Base-by-base conservation (phyloP, 92 coral and sea anemone species). In the Isaurus tuberculatus region DNA sequence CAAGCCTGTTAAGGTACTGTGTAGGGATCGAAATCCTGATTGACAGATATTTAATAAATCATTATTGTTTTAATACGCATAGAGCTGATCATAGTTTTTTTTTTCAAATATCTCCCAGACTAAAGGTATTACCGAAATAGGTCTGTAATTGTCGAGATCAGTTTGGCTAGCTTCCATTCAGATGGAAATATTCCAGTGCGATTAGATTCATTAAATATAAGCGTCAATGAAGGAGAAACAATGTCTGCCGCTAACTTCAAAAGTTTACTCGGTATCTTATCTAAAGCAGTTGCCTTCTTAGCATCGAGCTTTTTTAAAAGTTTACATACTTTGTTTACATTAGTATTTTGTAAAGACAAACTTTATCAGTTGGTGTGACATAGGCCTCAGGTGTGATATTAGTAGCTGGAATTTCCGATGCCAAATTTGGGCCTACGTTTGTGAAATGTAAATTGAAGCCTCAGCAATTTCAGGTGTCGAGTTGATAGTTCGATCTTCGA, bases 181-280 rank as follows among this genome's bases (percentile, higher is more conserved):
- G 73, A 68, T 68, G 73, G 73, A 19, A 68, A 68, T 70, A 42
- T 70, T 40, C 75, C 57, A 19, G 53, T 70, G 75, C 51, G 75
- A 27, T 36, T 70, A 29, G 71, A 75, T 78, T 23, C 49, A 37
- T 67, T 51, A 78, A 79, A 61, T 57, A 79, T 61, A 66, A 31
- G 57, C 23, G 83, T 79, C 20, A 79, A 60, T 55, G 83, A 85
- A 74, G 83, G 84, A 46, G 75, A 65, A 63, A 74, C 84, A 43
- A 72, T 61, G 30, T 84, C 73, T 36, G 88, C 74, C 37, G 83
- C 73, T 63, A 75, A 26, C 69, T 85, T 85, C 29, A 64, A 69
- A 27, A 69, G 66, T 68, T 69, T 69, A 49, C 63, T 8, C 29
- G 86, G 79, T 37, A 83, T 70, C 65, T 73, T 84, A 33, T 84